A percentile compares a stretch with the other conserved stretches of the same genome.
phyloP scores from a whole-genome alignment of 2,888 invertebrate species.

The Cryptocephalus moraei region DNA sequence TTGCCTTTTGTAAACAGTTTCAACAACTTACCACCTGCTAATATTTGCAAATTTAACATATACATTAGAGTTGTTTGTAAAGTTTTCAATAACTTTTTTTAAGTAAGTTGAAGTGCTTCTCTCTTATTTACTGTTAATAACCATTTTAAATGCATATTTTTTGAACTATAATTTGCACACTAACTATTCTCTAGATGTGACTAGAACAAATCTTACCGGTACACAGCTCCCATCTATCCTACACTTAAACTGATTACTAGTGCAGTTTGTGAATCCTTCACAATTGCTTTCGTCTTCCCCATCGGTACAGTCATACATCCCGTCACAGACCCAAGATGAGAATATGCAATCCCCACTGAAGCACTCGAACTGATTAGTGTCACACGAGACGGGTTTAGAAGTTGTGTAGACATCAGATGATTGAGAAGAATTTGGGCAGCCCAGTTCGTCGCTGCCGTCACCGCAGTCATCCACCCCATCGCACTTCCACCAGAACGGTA shows the following conservation, averaged over 20 bases:
- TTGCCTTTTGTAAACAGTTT: too few relatives aligned
- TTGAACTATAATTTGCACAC: too few relatives aligned
- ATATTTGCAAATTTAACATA: too few relatives aligned
- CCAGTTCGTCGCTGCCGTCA: slow-evolving; percentile 63
- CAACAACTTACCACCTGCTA: too few relatives aligned
- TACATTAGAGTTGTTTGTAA: too few relatives aligned
- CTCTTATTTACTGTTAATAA: too few relatives aligned
- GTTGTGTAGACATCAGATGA: slow-evolving; percentile 11
- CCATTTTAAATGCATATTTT: too few relatives aligned
- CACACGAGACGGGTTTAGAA: slow-evolving; percentile 31
- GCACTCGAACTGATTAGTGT: slow-evolving; percentile 48
- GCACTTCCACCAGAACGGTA: slow-evolving; percentile 75
- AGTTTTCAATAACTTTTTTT: too few relatives aligned
- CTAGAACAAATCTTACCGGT: slow-evolving; percentile 24
- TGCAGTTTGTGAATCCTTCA: slow-evolving; percentile 27
- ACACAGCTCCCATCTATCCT: slow-evolving; percentile 54
- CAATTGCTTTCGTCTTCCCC: slow-evolving; percentile 52
- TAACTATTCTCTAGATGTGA: too few relatives aligned
- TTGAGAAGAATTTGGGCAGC: slow-evolving; percentile 23
- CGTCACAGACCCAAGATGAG: slow-evolving; percentile 53
- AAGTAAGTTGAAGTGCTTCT: too few relatives aligned
- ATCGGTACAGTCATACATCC: slow-evolving; percentile 44
- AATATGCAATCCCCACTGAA: slow-evolving; percentile 48
- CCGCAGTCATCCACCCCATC: slow-evolving; percentile 68
- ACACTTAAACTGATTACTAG: slow-evolving; percentile 46